Evolutionary conservation across 2,113 vertebrate species (phyloP).

Genomic region (Numenius arquata): DNA sequence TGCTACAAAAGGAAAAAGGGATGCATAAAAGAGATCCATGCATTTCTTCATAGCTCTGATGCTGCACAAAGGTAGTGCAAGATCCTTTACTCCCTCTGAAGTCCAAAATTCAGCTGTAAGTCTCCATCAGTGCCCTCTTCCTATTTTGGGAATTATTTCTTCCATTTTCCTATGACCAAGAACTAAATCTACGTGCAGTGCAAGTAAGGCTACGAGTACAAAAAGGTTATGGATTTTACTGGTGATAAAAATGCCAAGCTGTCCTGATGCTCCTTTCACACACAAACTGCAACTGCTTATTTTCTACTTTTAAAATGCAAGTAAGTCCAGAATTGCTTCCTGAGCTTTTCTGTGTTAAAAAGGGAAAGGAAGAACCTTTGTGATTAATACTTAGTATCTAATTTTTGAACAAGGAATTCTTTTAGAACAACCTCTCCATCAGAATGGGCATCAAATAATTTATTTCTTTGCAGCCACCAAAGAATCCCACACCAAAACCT

Average conservation of each 20-base stretch:
- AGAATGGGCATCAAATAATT: background rate
- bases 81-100: background rate
- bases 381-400: too few species aligned
- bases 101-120: background rate
- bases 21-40: fast-evolving
- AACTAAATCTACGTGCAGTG: background rate
- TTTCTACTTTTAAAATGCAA: background rate
- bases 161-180: background rate
- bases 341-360: background rate
- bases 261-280: background rate
- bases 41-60: background rate
- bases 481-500: background rate
- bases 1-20: background rate
- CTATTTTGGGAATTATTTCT: background rate
- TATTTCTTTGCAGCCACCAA: background rate
- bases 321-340: background rate
- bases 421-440: background rate
- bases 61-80: background rate
- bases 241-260: background rate
- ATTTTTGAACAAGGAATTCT: background rate
- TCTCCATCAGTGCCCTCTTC: background rate
- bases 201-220: background rate
- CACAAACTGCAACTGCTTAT: background rate
- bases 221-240: background rate
- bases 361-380: background rate